These are phyloP conservation scores for Pao palembangensis DNA, from an alignment of 2,113 vertebrate genomes.

Conservation along the genomic window DNA sequence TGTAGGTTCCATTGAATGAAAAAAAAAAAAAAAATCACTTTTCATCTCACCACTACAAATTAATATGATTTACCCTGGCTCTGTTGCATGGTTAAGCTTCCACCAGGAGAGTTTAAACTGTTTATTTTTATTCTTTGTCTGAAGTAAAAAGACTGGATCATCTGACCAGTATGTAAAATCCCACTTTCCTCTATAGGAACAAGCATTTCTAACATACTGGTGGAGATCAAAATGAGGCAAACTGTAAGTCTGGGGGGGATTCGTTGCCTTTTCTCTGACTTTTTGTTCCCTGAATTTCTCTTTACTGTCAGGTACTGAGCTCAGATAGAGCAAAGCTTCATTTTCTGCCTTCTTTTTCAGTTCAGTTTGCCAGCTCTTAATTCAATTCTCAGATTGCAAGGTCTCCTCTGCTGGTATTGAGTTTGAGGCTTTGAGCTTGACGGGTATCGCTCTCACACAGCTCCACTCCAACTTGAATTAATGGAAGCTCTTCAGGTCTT, in stretches of 20 bases:
- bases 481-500: slow-evolving; percentile 50
- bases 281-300: slow-evolving; percentile 20
- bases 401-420: slow-evolving; percentile 52
- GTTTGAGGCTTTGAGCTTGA: slow-evolving; percentile 45
- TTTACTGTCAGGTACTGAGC: slow-evolving; percentile 33
- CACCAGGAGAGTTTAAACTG: too few species aligned
- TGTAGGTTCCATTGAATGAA: too few species aligned
- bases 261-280: slow-evolving; percentile 3
- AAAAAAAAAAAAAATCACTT: too few species aligned
- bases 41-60: too few species aligned
- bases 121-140: too few species aligned
- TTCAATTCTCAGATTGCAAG: slow-evolving; percentile 33
- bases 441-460: slow-evolving; percentile 44
- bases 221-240: slow-evolving; percentile 9
- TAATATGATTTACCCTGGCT: too few species aligned
- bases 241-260: slow-evolving; percentile 11
- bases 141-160: slow-evolving; percentile 15
- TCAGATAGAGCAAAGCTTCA: slow-evolving; percentile 30
- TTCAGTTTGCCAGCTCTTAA: slow-evolving; percentile 35
- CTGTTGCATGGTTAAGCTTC: too few species aligned
- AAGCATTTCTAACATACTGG: slow-evolving; percentile 2
- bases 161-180: slow-evolving; percentile 15
- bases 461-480: slow-evolving; percentile 61
- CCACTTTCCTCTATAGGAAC: slow-evolving; percentile 5
- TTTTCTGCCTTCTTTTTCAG: slow-evolving; percentile 37